Evolutionary conservation across 2,113 vertebrate genomes (phyloP).

Genomic region (Cavia porcellus): DNA sequence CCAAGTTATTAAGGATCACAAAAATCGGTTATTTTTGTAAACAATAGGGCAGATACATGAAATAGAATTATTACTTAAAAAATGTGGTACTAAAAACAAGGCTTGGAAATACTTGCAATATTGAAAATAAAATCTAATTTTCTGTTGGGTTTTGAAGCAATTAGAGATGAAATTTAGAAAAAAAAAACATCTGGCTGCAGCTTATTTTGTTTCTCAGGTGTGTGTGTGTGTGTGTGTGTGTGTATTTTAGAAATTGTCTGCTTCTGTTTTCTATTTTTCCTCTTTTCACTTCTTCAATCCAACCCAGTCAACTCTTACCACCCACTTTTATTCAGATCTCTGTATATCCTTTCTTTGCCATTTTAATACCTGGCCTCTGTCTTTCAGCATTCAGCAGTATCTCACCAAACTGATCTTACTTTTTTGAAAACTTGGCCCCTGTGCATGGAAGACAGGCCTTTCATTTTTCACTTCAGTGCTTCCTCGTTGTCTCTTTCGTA

Average conservation of each 20-base stretch:
- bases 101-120: neutral
- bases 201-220: neutral
- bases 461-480: neutral
- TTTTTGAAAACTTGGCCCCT: neutral
- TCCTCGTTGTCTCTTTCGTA: neutral
- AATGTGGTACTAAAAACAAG: neutral
- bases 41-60: neutral
- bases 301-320: neutral
- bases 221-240: neutral
- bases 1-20: constrained; percentile 1
- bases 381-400: neutral
- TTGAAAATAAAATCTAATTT: neutral
- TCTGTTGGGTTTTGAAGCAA: neutral
- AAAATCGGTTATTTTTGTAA: neutral
- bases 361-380: neutral
- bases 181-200: neutral
- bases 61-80: neutral
- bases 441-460: neutral
- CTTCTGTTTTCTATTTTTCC: neutral
- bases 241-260: neutral
- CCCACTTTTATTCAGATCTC: neutral
- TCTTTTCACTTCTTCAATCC: neutral
- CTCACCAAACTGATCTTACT: neutral
- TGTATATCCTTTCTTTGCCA: neutral
- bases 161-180: neutral